Evolutionary conservation across 2,113 vertebrate genomes (phyloP).

Genomic region (Mastomys coucha): DNA sequence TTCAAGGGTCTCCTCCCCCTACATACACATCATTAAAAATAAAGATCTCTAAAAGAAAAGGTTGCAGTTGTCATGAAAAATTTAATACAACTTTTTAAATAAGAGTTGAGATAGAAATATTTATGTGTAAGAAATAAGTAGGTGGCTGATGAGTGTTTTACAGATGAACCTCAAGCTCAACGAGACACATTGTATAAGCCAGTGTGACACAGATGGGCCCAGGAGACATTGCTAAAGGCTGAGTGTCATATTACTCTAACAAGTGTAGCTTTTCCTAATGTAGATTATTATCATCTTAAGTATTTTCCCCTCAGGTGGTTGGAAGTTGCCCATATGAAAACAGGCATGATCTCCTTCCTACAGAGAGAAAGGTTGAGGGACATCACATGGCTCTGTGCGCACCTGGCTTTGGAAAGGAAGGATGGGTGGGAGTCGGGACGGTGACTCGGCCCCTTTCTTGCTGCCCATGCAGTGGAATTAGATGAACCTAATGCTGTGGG

Average conservation of each 20-base stretch:
- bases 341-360: neutral
- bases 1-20: neutral
- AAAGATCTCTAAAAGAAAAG: neutral
- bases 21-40: neutral
- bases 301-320: neutral
- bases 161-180: neutral
- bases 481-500: too few relatives aligned
- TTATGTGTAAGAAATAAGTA: neutral
- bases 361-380: neutral
- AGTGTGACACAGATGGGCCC: neutral
- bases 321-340: neutral
- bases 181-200: neutral
- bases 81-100: constrained; percentile 9
- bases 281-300: neutral
- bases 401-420: neutral
- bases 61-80: neutral
- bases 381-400: neutral
- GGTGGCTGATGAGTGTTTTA: neutral
- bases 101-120: neutral
- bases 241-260: neutral
- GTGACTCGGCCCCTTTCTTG: neutral
- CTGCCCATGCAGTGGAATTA: neutral
- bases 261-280: neutral
- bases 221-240: neutral
- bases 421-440: neutral